These are phyloP conservation scores for Sycophaga agraensis DNA, from an alignment of 1,140 invertebrate genomes.

Conservation along the genomic window DNA sequence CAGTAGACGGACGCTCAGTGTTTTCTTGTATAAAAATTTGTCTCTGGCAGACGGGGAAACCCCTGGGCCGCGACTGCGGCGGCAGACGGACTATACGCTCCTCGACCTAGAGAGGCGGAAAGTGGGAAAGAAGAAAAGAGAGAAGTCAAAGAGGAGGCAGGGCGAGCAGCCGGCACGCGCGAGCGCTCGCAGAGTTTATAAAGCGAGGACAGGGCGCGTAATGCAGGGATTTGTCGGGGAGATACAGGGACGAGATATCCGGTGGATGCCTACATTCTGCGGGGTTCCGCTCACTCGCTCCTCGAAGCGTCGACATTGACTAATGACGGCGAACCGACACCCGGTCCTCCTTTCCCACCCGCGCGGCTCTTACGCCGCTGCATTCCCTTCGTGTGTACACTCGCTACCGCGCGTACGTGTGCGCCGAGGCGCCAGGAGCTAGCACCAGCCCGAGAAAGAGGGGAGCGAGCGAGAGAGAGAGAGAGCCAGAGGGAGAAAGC, in stretches of 20 bases:
- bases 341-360: not conserved
- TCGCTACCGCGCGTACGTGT: not conserved
- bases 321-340: constrained; percentile 55
- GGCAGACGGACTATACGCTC: too few species aligned
- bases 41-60: too few species aligned
- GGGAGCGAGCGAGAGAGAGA: constrained; percentile 29
- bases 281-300: constrained; percentile 40
- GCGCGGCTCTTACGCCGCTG: too few species aligned
- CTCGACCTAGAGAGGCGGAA: too few species aligned
- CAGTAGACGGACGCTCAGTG: too few species aligned
- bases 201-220: constrained; percentile 21
- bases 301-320: constrained; percentile 55
- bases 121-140: too few species aligned
- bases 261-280: constrained; percentile 52
- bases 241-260: constrained; percentile 45
- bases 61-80: too few species aligned
- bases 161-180: too few species aligned
- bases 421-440: not conserved
- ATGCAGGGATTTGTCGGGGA: constrained; percentile 39
- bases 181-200: constrained; percentile 30
- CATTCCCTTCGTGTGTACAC: too few species aligned
- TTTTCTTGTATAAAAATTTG: too few species aligned
- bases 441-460: not conserved
- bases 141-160: too few species aligned
- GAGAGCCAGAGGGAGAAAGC: constrained; percentile 40